Conservation (phyloP, 2,888 invertebrate genomes). For the Teleogryllus oceanicus region DNA sequence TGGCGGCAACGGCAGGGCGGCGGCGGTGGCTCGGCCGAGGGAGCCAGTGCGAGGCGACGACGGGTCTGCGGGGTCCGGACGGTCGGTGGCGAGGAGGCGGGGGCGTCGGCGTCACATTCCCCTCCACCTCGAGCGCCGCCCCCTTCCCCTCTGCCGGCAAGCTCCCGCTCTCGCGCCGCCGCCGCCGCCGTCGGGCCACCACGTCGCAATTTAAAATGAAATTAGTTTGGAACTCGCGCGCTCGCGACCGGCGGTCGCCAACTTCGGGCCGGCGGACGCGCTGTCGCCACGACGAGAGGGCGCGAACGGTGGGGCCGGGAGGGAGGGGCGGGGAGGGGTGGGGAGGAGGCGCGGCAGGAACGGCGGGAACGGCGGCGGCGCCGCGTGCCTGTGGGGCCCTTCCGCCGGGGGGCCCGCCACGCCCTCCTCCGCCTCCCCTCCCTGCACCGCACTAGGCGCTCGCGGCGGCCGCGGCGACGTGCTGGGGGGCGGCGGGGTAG, state of each 20-base stretch:
- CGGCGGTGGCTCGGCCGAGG: too few relatives aligned
- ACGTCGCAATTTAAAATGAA: conserved; percentile 18
- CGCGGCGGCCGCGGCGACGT: too few relatives aligned
- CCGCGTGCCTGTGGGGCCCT: not conserved
- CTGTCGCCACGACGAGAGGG: not conserved
- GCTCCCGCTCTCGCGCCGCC: not conserved
- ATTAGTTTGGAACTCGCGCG: not conserved
- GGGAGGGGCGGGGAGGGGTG: too few relatives aligned
- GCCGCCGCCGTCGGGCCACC: not conserved
- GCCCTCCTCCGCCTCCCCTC: not conserved
- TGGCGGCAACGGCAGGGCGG: not conserved
- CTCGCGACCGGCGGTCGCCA: not conserved
- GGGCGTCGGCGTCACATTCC: not conserved
- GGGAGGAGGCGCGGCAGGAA: not conserved
- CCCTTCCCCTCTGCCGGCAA: not conserved
- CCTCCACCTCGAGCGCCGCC: not conserved
- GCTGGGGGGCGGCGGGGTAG: not conserved
- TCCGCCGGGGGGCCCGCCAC: not conserved
- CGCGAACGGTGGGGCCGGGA: too few relatives aligned
- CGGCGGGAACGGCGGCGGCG: not conserved
- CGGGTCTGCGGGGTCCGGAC: not conserved
- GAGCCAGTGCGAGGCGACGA: not conserved
- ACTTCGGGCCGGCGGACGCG: conserved; percentile 11
- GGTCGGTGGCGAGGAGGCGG: not conserved
- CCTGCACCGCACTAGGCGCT: too few relatives aligned